Percentiles rank a stretch among this genome's conserved stretches.
phyloP scores from a whole-genome alignment of 2,888 invertebrate genomes.

The Tryphoninae sp. region DNA sequence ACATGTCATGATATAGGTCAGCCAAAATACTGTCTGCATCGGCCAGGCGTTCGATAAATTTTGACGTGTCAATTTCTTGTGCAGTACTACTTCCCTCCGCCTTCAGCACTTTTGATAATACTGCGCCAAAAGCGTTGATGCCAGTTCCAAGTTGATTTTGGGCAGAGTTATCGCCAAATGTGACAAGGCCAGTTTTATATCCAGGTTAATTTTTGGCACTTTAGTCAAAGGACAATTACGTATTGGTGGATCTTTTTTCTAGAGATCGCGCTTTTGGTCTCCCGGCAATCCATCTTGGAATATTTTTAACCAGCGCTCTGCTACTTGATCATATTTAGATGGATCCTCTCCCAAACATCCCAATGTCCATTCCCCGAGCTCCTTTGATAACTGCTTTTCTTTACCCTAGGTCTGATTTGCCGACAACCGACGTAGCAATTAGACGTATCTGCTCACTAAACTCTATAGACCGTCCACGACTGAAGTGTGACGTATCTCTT shows the following conservation, averaged over 20 bases:
- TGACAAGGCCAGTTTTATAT: constrained; percentile 46
- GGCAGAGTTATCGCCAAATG: no score
- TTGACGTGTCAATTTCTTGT: constrained; percentile 19
- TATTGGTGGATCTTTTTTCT: constrained; percentile 47
- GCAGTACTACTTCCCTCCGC: constrained; percentile 26
- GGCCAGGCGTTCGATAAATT: constrained; percentile 19
- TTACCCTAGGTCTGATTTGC: constrained; percentile 19
- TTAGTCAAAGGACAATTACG: constrained; percentile 47
- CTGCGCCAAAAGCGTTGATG: constrained; percentile 54
- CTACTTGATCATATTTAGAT: constrained; percentile 47
- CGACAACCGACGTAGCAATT: constrained; percentile 5
- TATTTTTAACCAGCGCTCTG: constrained; percentile 57
- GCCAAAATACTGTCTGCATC: no score
- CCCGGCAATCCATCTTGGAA: constrained; percentile 46
- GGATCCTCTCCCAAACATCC: constrained; percentile 53
- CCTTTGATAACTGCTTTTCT: neutral
- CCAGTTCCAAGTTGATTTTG: constrained; percentile 53
- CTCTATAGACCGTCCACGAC: constrained; percentile 8
- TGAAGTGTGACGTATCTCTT: constrained; percentile 51
- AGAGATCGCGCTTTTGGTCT: constrained; percentile 34
- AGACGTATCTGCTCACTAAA: neutral
- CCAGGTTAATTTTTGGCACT: constrained; percentile 48
- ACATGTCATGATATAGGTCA: no score
- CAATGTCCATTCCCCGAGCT: constrained; percentile 53
- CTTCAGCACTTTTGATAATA: constrained; percentile 48